Evolutionary conservation across 2,888 invertebrate species (phyloP).

Genomic region (Conomelus anceps): DNA sequence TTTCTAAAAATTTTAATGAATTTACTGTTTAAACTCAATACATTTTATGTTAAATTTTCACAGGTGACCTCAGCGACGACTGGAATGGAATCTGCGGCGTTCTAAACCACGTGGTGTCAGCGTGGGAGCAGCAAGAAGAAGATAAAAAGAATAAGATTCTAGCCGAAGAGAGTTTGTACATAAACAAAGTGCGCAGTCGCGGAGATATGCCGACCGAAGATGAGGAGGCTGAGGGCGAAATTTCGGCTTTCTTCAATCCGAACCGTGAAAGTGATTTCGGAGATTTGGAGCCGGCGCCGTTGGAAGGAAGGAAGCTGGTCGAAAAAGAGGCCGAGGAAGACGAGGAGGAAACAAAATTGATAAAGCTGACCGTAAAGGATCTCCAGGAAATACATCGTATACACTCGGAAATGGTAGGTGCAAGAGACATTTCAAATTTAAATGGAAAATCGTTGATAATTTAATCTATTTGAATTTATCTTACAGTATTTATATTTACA

Average conservation of each 20-base stretch:
- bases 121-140: constrained; percentile 72
- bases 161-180: constrained; percentile 71
- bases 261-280: constrained; percentile 56
- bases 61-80: not conserved
- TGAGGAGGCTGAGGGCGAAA: constrained; percentile 55
- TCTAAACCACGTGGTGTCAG: constrained; percentile 48
- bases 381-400: constrained; percentile 53
- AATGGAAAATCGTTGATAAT: not conserved
- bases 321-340: constrained; percentile 35
- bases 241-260: constrained; percentile 61
- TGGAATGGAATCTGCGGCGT: constrained; percentile 20
- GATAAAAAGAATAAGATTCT: constrained; percentile 57
- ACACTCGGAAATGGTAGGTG: constrained; percentile 52
- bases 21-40: no score
- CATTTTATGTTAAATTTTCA: not conserved
- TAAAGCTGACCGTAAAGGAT: constrained; percentile 47
- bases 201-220: constrained; percentile 54
- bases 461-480: not conserved
- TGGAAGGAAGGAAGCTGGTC: constrained; percentile 45
- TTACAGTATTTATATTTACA: not conserved
- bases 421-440: not conserved
- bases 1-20: no score
- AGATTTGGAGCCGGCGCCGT: constrained; percentile 51
- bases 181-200: constrained; percentile 47
- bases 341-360: constrained; percentile 34